Percentiles rank a stretch among this genome's conserved stretches.
phyloP scores from a whole-genome alignment of 2,113 vertebrate genomes.

The Gavia stellata region DNA sequence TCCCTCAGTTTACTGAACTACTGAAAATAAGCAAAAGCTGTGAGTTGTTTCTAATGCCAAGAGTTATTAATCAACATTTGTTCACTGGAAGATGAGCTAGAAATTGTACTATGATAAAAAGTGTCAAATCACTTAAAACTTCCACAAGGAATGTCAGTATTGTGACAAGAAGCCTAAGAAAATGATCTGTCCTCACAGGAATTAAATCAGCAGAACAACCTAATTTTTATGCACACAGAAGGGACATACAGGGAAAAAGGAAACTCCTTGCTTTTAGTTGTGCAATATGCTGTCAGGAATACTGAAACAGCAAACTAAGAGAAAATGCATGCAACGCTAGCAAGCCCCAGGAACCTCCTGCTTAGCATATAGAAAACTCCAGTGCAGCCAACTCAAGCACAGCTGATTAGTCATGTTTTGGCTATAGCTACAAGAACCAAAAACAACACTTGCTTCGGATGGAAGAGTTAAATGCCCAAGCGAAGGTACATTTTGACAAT shows the following conservation, averaged over 20 bases:
- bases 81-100: neutral
- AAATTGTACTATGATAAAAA: neutral
- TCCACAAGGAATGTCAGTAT: neutral
- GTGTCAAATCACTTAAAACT: neutral
- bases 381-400: neutral
- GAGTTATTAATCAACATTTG: neutral
- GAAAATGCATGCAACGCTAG: neutral
- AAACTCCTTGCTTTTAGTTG: neutral
- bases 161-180: neutral
- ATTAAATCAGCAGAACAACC: neutral
- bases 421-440: neutral
- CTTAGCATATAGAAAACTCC: neutral
- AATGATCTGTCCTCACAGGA: neutral
- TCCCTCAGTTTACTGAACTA: neutral
- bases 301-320: neutral
- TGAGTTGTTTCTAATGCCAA: neutral
- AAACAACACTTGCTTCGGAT: neutral
- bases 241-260: neutral
- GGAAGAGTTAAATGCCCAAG: neutral
- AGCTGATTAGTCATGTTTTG: neutral
- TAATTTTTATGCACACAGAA: neutral
- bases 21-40: constrained; percentile 39
- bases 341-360: neutral
- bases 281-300: neutral
- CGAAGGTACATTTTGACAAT: neutral